phyloP scores from a whole-genome alignment of 2,888 invertebrate genomes.

The Eristalis tenax region DNA sequence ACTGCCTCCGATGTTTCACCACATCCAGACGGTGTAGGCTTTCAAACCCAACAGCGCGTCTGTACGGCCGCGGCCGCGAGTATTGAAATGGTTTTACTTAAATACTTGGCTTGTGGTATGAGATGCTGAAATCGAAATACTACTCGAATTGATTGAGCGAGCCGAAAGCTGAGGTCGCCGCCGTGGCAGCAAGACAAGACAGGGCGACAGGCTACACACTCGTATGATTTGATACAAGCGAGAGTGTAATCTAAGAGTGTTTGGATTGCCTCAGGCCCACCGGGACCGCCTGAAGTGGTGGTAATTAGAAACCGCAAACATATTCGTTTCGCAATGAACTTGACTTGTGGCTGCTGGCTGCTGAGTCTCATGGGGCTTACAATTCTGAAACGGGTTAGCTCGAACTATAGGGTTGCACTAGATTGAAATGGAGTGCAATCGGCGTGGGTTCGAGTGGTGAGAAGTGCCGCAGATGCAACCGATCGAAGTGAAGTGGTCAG shows the following conservation, averaged over 20 bases:
- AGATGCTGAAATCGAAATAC: constrained; percentile 65
- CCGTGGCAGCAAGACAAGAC: neutral
- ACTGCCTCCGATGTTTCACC: constrained; percentile 30
- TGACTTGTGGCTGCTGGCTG: constrained; percentile 56
- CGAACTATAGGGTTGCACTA: constrained; percentile 24
- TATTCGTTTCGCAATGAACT: constrained; percentile 69
- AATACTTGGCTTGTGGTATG: constrained; percentile 46
- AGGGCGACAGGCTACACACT: neutral
- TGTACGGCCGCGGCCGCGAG: neutral
- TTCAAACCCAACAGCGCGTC: constrained; percentile 29
- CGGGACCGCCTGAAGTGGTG: neutral
- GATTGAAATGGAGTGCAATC: neutral
- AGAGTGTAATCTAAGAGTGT: constrained; percentile 44
- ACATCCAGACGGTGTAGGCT: constrained; percentile 39
- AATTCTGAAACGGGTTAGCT: constrained; percentile 22
- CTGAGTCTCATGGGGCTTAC: neutral
- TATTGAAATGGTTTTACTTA: constrained; percentile 38
- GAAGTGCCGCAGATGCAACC: no score
- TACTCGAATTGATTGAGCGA: constrained; percentile 58
- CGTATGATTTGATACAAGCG: constrained; percentile 55
- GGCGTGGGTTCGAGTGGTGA: neutral
- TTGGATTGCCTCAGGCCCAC: constrained; percentile 32
- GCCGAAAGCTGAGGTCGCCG: constrained; percentile 13
- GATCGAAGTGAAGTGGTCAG: neutral
- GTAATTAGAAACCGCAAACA: constrained; percentile 69